A percentile compares a stretch with the other conserved stretches of the same genome.
phyloP scores from a whole-genome alignment of 2,888 invertebrate species.

The Dolomedes plantarius region DNA sequence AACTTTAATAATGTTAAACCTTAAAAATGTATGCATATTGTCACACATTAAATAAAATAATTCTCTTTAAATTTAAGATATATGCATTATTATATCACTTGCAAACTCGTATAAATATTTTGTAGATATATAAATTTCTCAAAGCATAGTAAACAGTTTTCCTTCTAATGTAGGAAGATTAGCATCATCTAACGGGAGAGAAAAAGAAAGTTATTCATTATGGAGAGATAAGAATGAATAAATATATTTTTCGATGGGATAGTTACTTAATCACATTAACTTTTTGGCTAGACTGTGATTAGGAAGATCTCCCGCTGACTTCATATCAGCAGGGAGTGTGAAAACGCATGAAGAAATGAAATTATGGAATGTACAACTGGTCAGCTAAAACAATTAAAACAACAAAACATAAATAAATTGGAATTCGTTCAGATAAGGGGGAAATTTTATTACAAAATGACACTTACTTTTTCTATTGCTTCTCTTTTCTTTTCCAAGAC shows the following conservation, averaged over 20 bases:
- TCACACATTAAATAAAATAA: too few species aligned
- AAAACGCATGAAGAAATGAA: background rate
- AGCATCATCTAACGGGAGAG: background rate
- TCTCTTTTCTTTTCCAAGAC: slow-evolving; percentile 62
- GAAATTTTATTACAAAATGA: background rate
- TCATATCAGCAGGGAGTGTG: background rate
- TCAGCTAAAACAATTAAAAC: background rate
- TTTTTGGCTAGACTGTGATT: background rate
- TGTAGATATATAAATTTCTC: too few species aligned
- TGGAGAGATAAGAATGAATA: background rate
- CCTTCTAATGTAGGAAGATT: too few species aligned
- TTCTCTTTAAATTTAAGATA: too few species aligned
- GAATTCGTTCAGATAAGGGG: background rate
- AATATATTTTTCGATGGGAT: background rate
- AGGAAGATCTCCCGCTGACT: background rate
- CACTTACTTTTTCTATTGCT: slow-evolving; percentile 35
- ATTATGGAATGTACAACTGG: background rate
- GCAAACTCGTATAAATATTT: too few species aligned
- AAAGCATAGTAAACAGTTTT: too few species aligned
- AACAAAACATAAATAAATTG: background rate
- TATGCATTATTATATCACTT: too few species aligned
- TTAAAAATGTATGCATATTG: too few species aligned
- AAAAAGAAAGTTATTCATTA: background rate
- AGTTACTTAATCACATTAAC: background rate
- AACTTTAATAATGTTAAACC: too few species aligned